Conservation (phyloP, 2,113 vertebrate genomes). For the Penelope pileata region DNA sequence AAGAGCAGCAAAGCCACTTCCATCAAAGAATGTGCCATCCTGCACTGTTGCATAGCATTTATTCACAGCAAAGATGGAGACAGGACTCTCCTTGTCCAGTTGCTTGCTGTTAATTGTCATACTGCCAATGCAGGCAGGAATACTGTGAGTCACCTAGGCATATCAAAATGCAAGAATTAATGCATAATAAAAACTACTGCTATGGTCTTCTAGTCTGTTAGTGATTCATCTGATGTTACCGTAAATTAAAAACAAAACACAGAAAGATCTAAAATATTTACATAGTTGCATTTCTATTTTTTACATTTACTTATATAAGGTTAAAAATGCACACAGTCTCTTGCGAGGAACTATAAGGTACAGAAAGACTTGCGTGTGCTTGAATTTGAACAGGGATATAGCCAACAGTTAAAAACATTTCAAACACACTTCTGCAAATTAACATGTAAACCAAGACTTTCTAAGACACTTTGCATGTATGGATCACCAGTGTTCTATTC, state of each 20-base stretch:
- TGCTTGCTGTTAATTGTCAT: slow-evolving; percentile 81
- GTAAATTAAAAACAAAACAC: background rate
- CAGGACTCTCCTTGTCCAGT: slow-evolving; percentile 70
- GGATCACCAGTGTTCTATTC: background rate
- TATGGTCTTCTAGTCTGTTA: background rate
- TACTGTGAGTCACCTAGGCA: slow-evolving; percentile 85
- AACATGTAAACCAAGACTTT: background rate
- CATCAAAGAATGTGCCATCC: slow-evolving; percentile 90
- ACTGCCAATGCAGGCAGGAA: slow-evolving; percentile 85
- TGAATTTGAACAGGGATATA: background rate
- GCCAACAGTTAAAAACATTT: background rate
- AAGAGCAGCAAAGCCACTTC: slow-evolving; percentile 87
- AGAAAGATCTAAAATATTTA: background rate
- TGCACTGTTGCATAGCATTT: slow-evolving; percentile 84
- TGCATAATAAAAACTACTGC: background rate
- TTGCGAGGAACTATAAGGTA: background rate
- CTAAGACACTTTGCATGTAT: background rate
- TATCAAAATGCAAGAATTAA: background rate
- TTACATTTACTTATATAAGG: background rate
- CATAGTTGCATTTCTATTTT: background rate
- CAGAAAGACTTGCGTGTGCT: background rate
- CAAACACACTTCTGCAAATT: background rate
- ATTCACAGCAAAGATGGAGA: slow-evolving; percentile 75
- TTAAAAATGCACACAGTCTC: background rate
- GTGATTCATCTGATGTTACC: background rate